phyloP scores from a whole-genome alignment of 1,140 invertebrate genomes.

The Eurosta solidaginis region DNA sequence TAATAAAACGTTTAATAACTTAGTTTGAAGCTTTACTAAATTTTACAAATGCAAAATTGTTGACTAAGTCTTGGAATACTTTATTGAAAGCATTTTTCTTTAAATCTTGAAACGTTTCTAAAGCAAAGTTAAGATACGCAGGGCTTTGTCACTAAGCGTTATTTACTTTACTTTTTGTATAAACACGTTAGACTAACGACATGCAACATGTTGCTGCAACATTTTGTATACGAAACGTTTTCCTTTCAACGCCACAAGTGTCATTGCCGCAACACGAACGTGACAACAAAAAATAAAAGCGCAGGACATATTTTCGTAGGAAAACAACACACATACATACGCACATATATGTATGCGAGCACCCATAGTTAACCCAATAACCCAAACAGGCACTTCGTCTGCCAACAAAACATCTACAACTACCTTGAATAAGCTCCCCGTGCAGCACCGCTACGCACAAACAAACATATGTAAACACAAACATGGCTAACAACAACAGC shows the following conservation, averaged over 20 bases:
- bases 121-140: too few relatives aligned
- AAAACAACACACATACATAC: neutral
- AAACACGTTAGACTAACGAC: neutral
- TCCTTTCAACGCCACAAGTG: slow-evolving; percentile 18
- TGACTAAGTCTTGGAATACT: too few relatives aligned
- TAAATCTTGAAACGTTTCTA: too few relatives aligned
- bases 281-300: neutral
- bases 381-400: neutral
- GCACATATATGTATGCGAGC: neutral
- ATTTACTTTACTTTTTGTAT: too few relatives aligned
- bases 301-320: neutral
- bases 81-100: too few relatives aligned
- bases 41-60: too few relatives aligned
- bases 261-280: slow-evolving; percentile 2
- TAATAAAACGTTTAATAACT: too few relatives aligned
- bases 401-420: neutral
- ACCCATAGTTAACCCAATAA: neutral
- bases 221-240: neutral
- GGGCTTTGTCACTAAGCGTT: too few relatives aligned
- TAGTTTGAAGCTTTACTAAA: too few relatives aligned
- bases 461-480: too few relatives aligned
- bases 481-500: neutral
- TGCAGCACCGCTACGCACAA: neutral
- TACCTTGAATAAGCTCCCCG: neutral
- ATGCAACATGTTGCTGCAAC: slow-evolving; percentile 22